phyloP scores from a whole-genome alignment of 2,888 invertebrate species.

The Metellina segmentata region DNA sequence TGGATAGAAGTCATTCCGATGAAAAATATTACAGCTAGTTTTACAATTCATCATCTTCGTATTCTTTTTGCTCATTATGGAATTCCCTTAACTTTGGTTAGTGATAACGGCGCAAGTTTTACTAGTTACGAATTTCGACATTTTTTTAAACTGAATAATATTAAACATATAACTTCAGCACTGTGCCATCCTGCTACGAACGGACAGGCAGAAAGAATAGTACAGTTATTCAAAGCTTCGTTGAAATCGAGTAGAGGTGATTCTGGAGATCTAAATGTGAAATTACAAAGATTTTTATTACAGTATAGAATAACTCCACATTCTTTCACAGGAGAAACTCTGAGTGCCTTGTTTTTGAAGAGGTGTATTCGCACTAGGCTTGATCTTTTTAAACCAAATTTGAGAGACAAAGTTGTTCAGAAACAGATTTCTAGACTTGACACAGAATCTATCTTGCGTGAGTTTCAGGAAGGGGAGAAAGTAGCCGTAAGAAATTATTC shows the following conservation, averaged over 20 bases:
- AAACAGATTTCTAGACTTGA: slow-evolving; percentile 56
- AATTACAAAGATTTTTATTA: slow-evolving; percentile 64
- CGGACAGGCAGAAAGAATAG: slow-evolving; percentile 79
- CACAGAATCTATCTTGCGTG: slow-evolving; percentile 65
- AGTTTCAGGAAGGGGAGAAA: slow-evolving; percentile 65
- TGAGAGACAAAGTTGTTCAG: slow-evolving; percentile 41
- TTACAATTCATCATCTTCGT: slow-evolving; percentile 45
- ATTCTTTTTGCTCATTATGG: slow-evolving; percentile 63
- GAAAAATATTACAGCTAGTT: slow-evolving; percentile 39
- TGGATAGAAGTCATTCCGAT: slow-evolving; percentile 64
- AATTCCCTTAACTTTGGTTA: slow-evolving; percentile 57
- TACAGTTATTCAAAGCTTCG: slow-evolving; percentile 71
- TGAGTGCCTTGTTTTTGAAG: slow-evolving; percentile 63
- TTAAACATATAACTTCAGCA: slow-evolving; percentile 74
- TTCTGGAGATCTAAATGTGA: slow-evolving; percentile 63
- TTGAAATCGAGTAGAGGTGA: slow-evolving; percentile 61
- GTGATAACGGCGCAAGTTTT: slow-evolving; percentile 67
- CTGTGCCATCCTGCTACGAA: slow-evolving; percentile 78
- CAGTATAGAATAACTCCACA: slow-evolving; percentile 63
- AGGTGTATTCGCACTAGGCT: slow-evolving; percentile 53
- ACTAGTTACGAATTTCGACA: slow-evolving; percentile 40
- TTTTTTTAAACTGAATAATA: slow-evolving; percentile 76
- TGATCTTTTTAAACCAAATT: background rate
- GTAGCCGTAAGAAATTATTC: slow-evolving; percentile 62
- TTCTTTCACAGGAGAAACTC: slow-evolving; percentile 61